Evolutionary conservation across 2,888 invertebrate species (phyloP).

Genomic region (Zhuqinia jingwanae): DNA sequence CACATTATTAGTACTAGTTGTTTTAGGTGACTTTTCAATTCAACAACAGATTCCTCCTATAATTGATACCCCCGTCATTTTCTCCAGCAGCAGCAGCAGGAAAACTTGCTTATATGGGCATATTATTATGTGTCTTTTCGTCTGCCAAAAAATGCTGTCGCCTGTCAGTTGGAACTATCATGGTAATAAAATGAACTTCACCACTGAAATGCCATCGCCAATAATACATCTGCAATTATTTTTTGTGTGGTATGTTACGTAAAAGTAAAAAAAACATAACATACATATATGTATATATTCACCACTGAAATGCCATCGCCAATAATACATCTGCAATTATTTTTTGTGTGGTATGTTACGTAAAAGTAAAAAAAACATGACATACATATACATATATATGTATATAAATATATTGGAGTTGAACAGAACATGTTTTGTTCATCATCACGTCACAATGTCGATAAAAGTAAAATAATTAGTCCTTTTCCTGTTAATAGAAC

Average conservation of each 20-base stretch:
- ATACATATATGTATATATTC: neutral
- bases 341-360: neutral
- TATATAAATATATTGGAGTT: neutral
- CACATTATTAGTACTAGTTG: too few species aligned
- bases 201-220: constrained; percentile 24
- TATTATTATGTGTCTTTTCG: too few species aligned
- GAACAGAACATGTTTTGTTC: too few species aligned
- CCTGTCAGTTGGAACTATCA: neutral
- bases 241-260: neutral
- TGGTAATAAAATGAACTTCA: constrained; percentile 12
- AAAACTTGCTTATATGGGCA: too few species aligned
- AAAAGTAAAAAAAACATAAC: neutral
- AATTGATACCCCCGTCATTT: too few species aligned
- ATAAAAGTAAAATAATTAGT: constrained; percentile 22
- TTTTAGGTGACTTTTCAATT: too few species aligned
- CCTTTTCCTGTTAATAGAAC: neutral
- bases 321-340: constrained; percentile 18
- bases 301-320: constrained; percentile 22
- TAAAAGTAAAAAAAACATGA: neutral
- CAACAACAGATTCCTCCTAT: too few species aligned
- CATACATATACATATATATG: neutral
- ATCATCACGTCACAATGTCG: neutral
- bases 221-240: constrained; percentile 24
- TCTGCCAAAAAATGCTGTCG: too few species aligned
- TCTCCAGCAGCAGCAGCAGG: too few species aligned